phyloP scores from a whole-genome alignment of 1,140 invertebrate genomes.

The Cotesia typhae region DNA sequence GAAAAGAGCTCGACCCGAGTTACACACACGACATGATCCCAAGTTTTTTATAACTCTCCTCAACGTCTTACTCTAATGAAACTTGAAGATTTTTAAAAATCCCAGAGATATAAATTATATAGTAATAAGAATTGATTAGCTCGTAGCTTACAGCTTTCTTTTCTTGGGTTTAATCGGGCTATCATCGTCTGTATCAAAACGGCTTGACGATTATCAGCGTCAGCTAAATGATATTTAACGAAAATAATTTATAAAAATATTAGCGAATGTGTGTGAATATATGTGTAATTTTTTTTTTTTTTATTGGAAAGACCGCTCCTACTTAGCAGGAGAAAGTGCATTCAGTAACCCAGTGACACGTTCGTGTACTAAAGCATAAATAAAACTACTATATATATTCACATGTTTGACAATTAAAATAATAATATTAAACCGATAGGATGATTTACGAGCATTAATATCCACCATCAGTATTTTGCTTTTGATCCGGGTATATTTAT shows the following conservation, averaged over 20 bases:
- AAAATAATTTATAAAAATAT: too few species aligned
- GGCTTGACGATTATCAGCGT: too few species aligned
- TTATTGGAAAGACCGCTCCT: constrained; percentile 14
- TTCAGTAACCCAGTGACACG: constrained; percentile 15
- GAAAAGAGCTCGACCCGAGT: too few species aligned
- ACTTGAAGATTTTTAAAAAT: too few species aligned
- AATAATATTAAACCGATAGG: background rate
- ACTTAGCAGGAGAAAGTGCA: constrained; percentile 24
- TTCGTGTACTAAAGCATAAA: too few species aligned
- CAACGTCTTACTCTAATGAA: too few species aligned
- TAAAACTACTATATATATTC: background rate
- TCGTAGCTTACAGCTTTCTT: background rate
- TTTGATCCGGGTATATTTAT: background rate
- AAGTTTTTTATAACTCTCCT: too few species aligned
- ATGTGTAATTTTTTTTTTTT: too few species aligned
- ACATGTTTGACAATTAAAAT: constrained; percentile 18
- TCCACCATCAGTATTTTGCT: background rate
- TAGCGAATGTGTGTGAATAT: too few species aligned
- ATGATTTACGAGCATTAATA: constrained; percentile 14
- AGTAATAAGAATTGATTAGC: constrained; percentile 24
- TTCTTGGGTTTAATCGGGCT: background rate
- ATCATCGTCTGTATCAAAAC: background rate
- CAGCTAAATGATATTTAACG: too few species aligned
- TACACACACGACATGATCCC: too few species aligned
- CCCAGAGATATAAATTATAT: too few species aligned